These are phyloP conservation scores for Onychostruthus taczanowskii DNA, from an alignment of 2,113 vertebrate species.

Conservation along the genomic window DNA sequence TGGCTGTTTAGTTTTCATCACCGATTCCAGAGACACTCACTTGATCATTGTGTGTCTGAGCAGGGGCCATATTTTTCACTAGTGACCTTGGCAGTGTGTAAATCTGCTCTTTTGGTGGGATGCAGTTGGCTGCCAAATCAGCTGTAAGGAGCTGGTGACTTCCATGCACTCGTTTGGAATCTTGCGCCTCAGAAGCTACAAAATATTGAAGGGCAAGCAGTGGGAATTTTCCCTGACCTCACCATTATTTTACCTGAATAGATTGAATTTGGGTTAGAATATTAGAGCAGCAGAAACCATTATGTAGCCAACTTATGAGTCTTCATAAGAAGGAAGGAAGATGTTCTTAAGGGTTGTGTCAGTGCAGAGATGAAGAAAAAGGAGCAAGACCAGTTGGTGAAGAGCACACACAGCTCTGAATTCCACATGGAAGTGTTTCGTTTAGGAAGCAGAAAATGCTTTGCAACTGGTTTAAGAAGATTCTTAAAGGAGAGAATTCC, in stretches of 20 bases:
- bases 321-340: background rate
- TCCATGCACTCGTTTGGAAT: background rate
- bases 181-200: background rate
- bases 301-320: accelerated
- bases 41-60: background rate
- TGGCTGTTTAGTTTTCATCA: background rate
- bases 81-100: background rate
- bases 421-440: background rate
- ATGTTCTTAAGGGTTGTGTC: background rate
- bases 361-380: background rate
- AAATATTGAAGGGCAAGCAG: background rate
- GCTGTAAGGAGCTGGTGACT: background rate
- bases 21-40: background rate
- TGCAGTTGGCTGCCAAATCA: background rate
- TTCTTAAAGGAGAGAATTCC: background rate
- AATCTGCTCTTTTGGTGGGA: background rate
- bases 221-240: background rate
- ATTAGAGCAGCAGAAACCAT: background rate
- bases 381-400: background rate
- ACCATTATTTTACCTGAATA: background rate
- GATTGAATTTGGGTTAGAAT: background rate
- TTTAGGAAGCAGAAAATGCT: background rate
- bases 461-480: accelerated
- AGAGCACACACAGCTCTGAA: background rate
- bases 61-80: background rate